These are phyloP conservation scores for Tachysurus fulvidraco DNA, from an alignment of 2,113 vertebrate species.

Conservation along the genomic window DNA sequence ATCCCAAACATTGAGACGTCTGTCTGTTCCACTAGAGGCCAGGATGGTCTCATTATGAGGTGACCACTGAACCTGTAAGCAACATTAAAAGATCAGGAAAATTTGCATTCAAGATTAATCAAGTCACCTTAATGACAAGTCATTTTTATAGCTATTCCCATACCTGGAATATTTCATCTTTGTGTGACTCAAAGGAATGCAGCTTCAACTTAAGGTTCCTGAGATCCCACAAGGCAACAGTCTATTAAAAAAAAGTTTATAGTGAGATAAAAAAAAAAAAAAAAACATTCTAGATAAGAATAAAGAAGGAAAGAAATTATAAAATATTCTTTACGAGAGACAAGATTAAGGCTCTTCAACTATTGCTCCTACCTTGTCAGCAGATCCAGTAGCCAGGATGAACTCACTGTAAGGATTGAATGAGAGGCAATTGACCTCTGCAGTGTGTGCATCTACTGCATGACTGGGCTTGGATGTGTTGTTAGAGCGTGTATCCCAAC, in stretches of 20 bases:
- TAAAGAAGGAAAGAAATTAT: not conserved
- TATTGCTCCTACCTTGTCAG: slow-evolving; percentile 82
- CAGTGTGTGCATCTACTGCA: slow-evolving; percentile 95
- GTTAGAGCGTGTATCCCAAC: slow-evolving; percentile 96
- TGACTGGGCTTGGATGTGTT: slow-evolving; percentile 98
- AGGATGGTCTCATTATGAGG: slow-evolving; percentile 98
- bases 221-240: slow-evolving; percentile 96
- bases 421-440: slow-evolving; percentile 96
- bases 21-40: slow-evolving; percentile 96
- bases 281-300: slow-evolving; percentile 1
- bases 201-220: slow-evolving; percentile 96
- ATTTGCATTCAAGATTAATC: not conserved
- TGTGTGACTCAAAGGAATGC: slow-evolving; percentile 98
- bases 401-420: slow-evolving; percentile 98
- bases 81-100: slow-evolving; percentile 11
- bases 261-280: not conserved
- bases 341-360: not conserved
- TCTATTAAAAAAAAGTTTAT: slow-evolving; percentile 71
- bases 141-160: not conserved
- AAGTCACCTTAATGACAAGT: not conserved
- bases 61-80: slow-evolving; percentile 92
- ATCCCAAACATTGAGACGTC: slow-evolving; percentile 96
- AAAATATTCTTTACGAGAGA: no score
- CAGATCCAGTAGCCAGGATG: slow-evolving; percentile 94
- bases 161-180: slow-evolving; percentile 99